Conservation (phyloP, 2,113 vertebrate species). For the Paradisaea rubra region DNA sequence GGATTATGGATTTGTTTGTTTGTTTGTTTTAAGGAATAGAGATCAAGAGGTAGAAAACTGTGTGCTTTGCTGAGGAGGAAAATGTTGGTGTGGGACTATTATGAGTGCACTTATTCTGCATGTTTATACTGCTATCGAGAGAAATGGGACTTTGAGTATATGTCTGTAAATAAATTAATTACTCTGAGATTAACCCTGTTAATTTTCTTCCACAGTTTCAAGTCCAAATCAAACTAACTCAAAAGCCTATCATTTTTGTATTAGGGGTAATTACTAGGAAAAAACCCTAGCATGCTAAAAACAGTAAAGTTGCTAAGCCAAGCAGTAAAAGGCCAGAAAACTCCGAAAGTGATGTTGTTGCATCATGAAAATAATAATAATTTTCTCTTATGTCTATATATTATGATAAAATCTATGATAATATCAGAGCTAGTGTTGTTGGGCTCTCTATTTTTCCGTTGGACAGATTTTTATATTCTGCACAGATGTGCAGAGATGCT, state of each 20-base stretch:
- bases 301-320: not conserved
- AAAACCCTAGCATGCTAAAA: not conserved
- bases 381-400: not conserved
- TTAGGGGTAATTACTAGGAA: not conserved
- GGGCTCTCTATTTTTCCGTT: not conserved
- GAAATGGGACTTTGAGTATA: not conserved
- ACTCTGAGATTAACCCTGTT: not conserved
- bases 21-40: not conserved
- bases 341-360: not conserved
- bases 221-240: not conserved
- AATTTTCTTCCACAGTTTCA: not conserved
- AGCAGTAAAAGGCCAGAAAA: not conserved
- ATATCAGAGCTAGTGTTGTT: not conserved
- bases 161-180: not conserved
- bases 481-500: not conserved
- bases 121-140: not conserved
- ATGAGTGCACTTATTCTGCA: not conserved
- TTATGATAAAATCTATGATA: not conserved
- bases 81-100: not conserved
- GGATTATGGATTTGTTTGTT: not conserved
- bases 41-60: not conserved
- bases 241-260: not conserved
- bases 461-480: not conserved
- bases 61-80: not conserved
- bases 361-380: not conserved